Evolutionary conservation across 2,888 invertebrate genomes (phyloP).

Genomic region (Ametastegia equiseti): DNA sequence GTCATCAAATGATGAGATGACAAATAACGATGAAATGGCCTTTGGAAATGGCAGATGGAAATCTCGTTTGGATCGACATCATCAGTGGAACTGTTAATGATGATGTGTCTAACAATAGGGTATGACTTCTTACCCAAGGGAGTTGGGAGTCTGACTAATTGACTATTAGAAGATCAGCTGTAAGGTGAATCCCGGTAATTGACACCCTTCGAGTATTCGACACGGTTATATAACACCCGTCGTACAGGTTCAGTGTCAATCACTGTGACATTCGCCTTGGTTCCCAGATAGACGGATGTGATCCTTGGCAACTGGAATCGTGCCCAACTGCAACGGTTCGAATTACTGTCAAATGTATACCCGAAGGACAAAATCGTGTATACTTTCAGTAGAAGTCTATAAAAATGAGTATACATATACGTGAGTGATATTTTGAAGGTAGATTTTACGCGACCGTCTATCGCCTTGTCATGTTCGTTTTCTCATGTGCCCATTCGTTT

Average conservation of each 20-base stretch:
- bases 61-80: too few species aligned
- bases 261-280: conserved; percentile 63
- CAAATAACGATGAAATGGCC: too few species aligned
- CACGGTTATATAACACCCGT: not conserved
- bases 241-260: conserved; percentile 20
- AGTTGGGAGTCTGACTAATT: too few species aligned
- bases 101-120: too few species aligned
- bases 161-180: too few species aligned
- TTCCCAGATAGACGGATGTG: conserved; percentile 51
- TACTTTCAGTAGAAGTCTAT: not conserved
- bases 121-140: too few species aligned
- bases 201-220: not conserved
- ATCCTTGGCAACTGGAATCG: conserved; percentile 73
- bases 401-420: not conserved
- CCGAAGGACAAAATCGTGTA: not conserved
- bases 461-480: conserved; percentile 3
- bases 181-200: not conserved
- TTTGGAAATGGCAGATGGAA: too few species aligned
- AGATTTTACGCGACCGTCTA: not conserved
- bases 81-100: too few species aligned
- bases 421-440: not conserved
- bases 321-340: conserved; percentile 65
- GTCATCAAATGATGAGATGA: too few species aligned
- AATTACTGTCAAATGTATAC: not conserved
- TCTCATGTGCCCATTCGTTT: not conserved